These are phyloP conservation scores for Frankliniella intonsa DNA, from an alignment of 2,888 invertebrate genomes.

Conservation along the genomic window DNA sequence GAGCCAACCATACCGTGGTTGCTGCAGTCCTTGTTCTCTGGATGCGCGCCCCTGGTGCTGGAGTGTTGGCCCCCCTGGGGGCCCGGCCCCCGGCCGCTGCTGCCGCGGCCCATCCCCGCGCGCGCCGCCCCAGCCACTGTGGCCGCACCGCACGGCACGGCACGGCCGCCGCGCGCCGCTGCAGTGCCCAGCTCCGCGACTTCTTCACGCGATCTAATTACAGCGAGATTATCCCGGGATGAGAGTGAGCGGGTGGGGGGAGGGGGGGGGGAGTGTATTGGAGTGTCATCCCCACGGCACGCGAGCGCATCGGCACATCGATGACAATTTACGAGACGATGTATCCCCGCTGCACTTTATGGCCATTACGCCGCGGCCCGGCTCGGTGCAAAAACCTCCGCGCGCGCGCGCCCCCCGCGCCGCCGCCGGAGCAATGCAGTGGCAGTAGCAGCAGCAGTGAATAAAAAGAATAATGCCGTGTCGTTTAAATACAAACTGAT, in stretches of 20 bases:
- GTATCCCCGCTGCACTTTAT: not conserved
- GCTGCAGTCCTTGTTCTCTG: too few species aligned
- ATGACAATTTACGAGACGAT: not conserved
- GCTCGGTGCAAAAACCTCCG: not conserved
- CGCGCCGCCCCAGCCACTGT: not conserved
- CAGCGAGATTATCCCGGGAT: not conserved
- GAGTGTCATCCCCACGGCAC: not conserved
- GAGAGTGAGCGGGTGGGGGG: not conserved
- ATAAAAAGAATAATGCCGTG: too few species aligned
- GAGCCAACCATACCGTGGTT: too few species aligned
- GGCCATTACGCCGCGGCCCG: not conserved
- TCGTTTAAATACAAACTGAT: too few species aligned
- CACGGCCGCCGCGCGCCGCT: not conserved
- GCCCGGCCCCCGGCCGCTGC: not conserved
- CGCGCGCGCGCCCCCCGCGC: not conserved
- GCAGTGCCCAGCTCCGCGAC: not conserved
- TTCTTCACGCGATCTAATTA: slow-evolving; percentile 23
- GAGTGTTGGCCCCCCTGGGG: not conserved
- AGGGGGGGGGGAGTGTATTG: not conserved
- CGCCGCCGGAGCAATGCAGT: not conserved
- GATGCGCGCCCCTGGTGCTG: too few species aligned
- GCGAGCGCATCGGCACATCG: not conserved
- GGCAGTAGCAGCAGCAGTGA: too few species aligned
- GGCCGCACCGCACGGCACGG: too few species aligned
- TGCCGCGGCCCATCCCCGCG: too few species aligned